phyloP scores from a whole-genome alignment of 2,888 invertebrate species.

The Drosophila kuntzei region DNA sequence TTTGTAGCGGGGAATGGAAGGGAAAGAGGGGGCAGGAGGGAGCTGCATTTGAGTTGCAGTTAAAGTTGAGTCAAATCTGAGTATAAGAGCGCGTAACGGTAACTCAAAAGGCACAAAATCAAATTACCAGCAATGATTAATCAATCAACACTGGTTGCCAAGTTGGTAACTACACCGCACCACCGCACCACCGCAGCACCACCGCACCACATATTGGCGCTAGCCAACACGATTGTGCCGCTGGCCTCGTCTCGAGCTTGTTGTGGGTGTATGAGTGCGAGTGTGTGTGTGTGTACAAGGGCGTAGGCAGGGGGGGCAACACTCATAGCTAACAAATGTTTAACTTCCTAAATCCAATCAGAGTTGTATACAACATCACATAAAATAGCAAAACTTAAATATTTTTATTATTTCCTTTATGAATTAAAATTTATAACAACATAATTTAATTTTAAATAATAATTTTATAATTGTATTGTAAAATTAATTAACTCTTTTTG shows the following conservation, averaged over 20 bases:
- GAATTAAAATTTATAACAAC: too few relatives aligned
- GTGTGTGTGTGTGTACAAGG: conserved; percentile 26
- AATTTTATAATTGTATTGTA: too few relatives aligned
- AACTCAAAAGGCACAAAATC: conserved; percentile 78
- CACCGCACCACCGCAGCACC: conserved; percentile 5
- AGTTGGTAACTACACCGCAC: conserved; percentile 9
- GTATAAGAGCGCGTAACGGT: conserved; percentile 62
- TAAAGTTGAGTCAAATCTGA: conserved; percentile 11
- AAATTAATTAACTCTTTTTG: too few relatives aligned
- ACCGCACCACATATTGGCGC: conserved; percentile 20
- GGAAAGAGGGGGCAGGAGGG: too few relatives aligned
- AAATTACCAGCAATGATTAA: conserved; percentile 80
- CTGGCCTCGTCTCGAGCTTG: conserved; percentile 69
- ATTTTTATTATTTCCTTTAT: too few relatives aligned
- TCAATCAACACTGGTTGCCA: conserved; percentile 73
- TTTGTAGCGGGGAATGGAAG: conserved; percentile 38
- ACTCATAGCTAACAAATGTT: too few relatives aligned
- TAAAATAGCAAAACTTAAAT: too few relatives aligned
- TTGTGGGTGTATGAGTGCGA: conserved; percentile 53
- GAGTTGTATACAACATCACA: too few relatives aligned
- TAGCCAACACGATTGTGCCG: conserved; percentile 59
- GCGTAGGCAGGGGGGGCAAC: too few relatives aligned
- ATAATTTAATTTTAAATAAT: too few relatives aligned
- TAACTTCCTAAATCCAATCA: too few relatives aligned
- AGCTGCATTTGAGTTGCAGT: not conserved